These are phyloP conservation scores for Helicoverpa armigera DNA, from an alignment of 1,140 invertebrate species.

Conservation along the genomic window DNA sequence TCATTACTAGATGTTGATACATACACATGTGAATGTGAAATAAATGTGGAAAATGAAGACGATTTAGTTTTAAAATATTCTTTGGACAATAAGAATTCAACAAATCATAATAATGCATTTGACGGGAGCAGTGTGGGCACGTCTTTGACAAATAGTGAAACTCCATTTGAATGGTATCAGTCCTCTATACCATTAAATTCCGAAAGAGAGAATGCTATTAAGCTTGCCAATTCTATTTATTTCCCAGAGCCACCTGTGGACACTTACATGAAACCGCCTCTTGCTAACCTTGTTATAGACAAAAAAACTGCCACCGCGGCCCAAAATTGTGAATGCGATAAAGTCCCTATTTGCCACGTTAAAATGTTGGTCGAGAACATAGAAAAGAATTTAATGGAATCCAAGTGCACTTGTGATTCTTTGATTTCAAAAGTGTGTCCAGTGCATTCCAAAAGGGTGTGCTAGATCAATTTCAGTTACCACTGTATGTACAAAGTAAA, in stretches of 20 bases:
- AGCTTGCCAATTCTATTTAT: constrained; percentile 62
- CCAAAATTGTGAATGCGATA: constrained; percentile 71
- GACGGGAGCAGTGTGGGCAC: constrained; percentile 50
- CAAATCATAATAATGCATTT: constrained; percentile 55
- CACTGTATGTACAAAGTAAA: not conserved
- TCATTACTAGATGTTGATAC: not conserved
- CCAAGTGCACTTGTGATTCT: constrained; percentile 77
- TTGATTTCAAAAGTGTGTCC: constrained; percentile 71
- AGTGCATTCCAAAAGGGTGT: constrained; percentile 61
- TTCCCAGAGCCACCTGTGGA: constrained; percentile 54
- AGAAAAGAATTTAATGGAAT: constrained; percentile 70
- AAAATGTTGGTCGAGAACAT: constrained; percentile 82
- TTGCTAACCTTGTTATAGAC: constrained; percentile 49
- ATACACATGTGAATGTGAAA: constrained; percentile 49
- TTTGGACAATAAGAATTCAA: constrained; percentile 48
- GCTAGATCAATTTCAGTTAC: not conserved
- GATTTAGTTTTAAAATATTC: constrained; percentile 67
- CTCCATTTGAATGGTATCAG: constrained; percentile 51
- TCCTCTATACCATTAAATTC: constrained; percentile 1
- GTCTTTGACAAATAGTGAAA: constrained; percentile 45
- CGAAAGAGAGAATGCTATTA: constrained; percentile 51
- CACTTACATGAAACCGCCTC: constrained; percentile 7
- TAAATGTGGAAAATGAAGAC: constrained; percentile 53
- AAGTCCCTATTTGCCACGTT: constrained; percentile 79
- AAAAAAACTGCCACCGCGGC: constrained; percentile 51